Evolutionary conservation across 2,888 invertebrate genomes (phyloP).

Genomic region (Cephus nigrinus): DNA sequence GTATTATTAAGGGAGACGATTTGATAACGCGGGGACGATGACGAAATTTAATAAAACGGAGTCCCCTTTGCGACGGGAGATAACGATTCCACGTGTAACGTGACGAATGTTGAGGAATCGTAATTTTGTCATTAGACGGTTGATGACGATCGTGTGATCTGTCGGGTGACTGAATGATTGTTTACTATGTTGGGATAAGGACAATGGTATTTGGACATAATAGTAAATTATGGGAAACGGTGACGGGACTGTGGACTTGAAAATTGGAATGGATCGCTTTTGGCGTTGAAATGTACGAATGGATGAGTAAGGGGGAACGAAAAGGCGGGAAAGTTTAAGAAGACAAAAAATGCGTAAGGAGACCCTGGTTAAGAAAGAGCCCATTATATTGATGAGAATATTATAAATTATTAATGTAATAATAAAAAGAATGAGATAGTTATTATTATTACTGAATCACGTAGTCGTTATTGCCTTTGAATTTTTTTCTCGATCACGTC

Average conservation of each 20-base stretch:
- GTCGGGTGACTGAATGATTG: background rate
- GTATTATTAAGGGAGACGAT: background rate
- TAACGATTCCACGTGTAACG: background rate
- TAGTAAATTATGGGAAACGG: background rate
- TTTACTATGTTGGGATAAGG: background rate
- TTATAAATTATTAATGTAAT: conserved; percentile 22
- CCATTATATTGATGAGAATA: conserved; percentile 6
- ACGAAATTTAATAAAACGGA: background rate
- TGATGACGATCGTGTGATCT: background rate
- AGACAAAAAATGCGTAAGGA: background rate
- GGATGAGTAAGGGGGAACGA: background rate
- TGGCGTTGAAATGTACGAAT: no score
- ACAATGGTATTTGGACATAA: background rate
- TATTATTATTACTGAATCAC: conserved; percentile 15
- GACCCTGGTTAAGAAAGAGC: background rate
- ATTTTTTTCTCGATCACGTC: background rate
- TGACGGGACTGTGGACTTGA: no score
- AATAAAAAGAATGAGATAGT: conserved; percentile 11
- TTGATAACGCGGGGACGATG: background rate
- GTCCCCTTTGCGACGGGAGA: background rate
- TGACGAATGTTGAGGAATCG: background rate
- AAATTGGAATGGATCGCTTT: no score
- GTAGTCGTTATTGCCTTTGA: conserved; percentile 6
- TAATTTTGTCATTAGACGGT: background rate
- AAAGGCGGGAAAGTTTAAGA: background rate